These are phyloP conservation scores for Glaucomys volans DNA, from an alignment of 2,113 vertebrate species.

Conservation along the genomic window DNA sequence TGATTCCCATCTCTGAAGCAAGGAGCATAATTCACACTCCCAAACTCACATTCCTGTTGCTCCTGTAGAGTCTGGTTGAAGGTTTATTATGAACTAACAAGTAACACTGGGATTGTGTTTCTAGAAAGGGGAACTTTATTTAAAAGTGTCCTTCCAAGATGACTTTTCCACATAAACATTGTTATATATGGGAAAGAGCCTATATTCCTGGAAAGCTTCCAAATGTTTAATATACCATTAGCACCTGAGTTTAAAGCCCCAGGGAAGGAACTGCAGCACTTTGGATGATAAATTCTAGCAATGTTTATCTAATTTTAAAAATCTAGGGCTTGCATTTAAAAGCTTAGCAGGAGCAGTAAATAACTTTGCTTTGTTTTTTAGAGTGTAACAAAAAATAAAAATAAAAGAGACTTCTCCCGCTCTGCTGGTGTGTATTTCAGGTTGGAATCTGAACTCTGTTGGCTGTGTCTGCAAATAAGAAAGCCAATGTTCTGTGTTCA, in stretches of 20 bases:
- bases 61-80: not conserved
- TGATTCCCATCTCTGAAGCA: slow-evolving; percentile 15
- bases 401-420: not conserved
- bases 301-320: slow-evolving; percentile 69
- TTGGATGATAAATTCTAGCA: slow-evolving; percentile 66
- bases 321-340: slow-evolving; percentile 33
- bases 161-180: slow-evolving; percentile 18
- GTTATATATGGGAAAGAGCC: slow-evolving; percentile 36
- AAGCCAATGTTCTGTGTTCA: not conserved
- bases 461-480: not conserved
- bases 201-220: slow-evolving; percentile 47
- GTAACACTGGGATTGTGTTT: slow-evolving; percentile 22
- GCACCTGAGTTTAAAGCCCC: slow-evolving; percentile 57
- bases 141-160: slow-evolving; percentile 49
- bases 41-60: not conserved
- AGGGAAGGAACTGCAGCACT: slow-evolving; percentile 39
- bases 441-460: slow-evolving; percentile 49
- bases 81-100: slow-evolving; percentile 29
- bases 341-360: slow-evolving; percentile 48
- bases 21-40: not conserved
- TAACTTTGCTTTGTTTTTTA: slow-evolving; percentile 50
- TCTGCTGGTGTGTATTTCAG: not conserved
- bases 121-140: slow-evolving; percentile 31
- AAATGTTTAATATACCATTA: slow-evolving; percentile 57
- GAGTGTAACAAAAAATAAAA: not conserved